phyloP scores from a whole-genome alignment of 2,113 vertebrate species.

The Pygoscelis antarcticus region DNA sequence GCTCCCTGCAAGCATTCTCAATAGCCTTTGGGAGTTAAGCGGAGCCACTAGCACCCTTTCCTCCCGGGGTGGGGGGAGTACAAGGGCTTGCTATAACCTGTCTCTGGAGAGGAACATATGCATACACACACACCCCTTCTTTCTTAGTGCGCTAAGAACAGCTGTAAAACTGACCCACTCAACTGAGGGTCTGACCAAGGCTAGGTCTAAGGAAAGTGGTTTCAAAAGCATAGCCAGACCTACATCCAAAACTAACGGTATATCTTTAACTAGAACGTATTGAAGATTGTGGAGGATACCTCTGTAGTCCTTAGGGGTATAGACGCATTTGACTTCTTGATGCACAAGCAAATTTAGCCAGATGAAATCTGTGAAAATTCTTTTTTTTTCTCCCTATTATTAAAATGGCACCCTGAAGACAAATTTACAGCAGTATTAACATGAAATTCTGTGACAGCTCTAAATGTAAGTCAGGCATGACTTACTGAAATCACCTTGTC shows the following conservation, averaged over 20 bases:
- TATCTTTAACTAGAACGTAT: not conserved
- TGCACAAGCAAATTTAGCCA: not conserved
- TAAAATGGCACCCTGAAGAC: not conserved
- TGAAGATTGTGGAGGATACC: not conserved
- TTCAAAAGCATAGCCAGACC: not conserved
- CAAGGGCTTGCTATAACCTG: not conserved
- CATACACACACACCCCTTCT: not conserved
- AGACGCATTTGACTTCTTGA: not conserved
- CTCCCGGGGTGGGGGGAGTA: fast-evolving
- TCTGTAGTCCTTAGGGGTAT: not conserved
- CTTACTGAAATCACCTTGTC: not conserved
- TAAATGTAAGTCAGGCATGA: not conserved
- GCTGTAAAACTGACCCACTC: not conserved
- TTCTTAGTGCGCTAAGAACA: not conserved
- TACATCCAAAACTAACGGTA: not conserved
- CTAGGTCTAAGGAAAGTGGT: not conserved
- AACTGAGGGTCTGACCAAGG: not conserved
- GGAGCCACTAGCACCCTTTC: not conserved
- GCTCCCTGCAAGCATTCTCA: not conserved
- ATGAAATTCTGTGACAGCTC: not conserved
- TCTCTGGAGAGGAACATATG: not conserved
- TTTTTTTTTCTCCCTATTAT: not conserved
- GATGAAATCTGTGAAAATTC: not conserved
- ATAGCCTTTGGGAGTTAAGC: not conserved
- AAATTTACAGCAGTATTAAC: not conserved